Conservation (phyloP, 2,113 vertebrate species). For the Saimiri boliviensis region DNA sequence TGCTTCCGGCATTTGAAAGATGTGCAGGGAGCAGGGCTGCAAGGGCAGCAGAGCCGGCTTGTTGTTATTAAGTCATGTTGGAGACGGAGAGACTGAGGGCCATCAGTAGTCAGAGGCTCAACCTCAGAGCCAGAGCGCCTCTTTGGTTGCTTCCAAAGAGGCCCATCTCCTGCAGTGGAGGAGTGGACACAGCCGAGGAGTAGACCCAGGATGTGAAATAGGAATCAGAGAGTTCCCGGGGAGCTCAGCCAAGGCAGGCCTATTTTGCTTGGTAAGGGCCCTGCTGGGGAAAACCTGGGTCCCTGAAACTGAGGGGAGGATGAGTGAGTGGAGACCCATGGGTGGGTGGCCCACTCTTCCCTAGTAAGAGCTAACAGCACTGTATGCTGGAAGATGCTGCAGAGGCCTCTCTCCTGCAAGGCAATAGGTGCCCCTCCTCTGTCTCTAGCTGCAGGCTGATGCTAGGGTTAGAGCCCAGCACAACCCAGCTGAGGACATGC, state of each 20-base stretch:
- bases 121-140: not conserved
- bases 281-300: not conserved
- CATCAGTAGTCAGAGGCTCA: not conserved
- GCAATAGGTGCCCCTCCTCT: not conserved
- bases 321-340: not conserved
- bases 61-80: not conserved
- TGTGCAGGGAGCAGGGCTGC: too few relatives aligned
- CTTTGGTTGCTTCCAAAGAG: not conserved
- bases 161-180: not conserved
- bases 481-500: not conserved
- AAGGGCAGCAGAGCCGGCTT: not conserved
- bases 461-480: not conserved
- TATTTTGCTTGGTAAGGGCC: not conserved
- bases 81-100: not conserved
- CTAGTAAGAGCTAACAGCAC: not conserved
- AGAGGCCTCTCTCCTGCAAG: not conserved
- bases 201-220: not conserved
- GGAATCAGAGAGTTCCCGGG: not conserved
- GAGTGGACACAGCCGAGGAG: not conserved
- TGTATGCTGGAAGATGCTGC: not conserved
- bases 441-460: not conserved
- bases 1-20: not conserved
- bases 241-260: not conserved
- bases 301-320: not conserved
- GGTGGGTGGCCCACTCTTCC: not conserved